Percentiles rank a stretch among this genome's conserved stretches.
Evolutionary conservation across 64 coral and sea anemone genomes (phyloP).

Genomic region (Hydrozoanthus tunicans): DNA sequence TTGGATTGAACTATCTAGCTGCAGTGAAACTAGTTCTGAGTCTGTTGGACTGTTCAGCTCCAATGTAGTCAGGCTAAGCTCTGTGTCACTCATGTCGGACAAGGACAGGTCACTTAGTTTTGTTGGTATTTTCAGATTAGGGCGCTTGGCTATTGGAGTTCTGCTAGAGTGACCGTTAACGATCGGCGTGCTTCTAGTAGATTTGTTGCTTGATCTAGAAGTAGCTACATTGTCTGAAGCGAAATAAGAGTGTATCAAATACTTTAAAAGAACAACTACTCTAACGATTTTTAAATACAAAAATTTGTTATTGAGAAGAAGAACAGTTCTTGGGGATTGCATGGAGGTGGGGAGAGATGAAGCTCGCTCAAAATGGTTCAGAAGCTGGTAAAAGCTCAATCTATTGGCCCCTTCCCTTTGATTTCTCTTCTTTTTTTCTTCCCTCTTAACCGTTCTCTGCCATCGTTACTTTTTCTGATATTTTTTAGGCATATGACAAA

Average conservation of each 20-base stretch:
- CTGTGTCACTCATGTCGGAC: constrained; percentile 37
- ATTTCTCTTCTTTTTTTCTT: too few relatives aligned
- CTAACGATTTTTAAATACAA: background rate
- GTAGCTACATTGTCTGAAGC: background rate
- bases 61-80: constrained; percentile 31
- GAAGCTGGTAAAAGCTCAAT: too few relatives aligned
- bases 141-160: background rate
- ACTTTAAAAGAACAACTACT: too few relatives aligned
- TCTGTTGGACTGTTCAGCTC: constrained; percentile 24
- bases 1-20: constrained; percentile 19
- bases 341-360: too few relatives aligned
- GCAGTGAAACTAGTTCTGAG: constrained; percentile 19
- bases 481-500: too few relatives aligned
- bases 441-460: too few relatives aligned
- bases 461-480: too few relatives aligned
- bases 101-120: constrained; percentile 9
- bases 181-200: background rate
- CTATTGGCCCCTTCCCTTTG: too few relatives aligned
- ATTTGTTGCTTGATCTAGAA: background rate
- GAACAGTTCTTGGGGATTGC: background rate
- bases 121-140: background rate
- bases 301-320: background rate
- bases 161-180: constrained; percentile 4
- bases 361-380: too few relatives aligned
- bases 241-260: background rate